Conservation (phyloP, 2,888 invertebrate genomes). For the Tiphia femorata region DNA sequence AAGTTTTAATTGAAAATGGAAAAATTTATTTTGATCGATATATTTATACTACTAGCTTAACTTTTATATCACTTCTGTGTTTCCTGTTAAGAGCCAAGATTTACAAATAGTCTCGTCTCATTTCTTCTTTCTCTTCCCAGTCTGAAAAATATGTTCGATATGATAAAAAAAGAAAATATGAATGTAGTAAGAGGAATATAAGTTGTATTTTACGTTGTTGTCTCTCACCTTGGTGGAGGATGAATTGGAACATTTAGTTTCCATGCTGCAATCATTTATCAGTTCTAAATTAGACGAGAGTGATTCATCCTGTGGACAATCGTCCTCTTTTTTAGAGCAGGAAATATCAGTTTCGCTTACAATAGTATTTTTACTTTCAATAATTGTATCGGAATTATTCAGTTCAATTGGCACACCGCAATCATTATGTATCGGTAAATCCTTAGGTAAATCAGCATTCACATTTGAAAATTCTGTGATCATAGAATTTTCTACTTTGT, state of each 20-base stretch:
- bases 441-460: no score
- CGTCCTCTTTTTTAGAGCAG: not conserved
- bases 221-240: no score
- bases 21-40: conserved; percentile 10
- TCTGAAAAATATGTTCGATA: conserved; percentile 17
- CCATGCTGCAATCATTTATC: not conserved
- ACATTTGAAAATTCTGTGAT: no score
- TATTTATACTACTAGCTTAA: conserved; percentile 8
- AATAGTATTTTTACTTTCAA: no score
- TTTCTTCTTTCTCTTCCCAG: conserved; percentile 28
- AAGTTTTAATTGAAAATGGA: conserved; percentile 2
- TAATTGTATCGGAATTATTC: no score
- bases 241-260: not conserved
- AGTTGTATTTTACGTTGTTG: not conserved
- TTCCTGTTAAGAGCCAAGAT: conserved; percentile 1
- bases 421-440: no score
- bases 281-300: no score
- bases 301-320: no score
- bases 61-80: conserved; percentile 5
- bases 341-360: not conserved
- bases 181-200: not conserved
- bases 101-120: not conserved
- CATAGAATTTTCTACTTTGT: no score
- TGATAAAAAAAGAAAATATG: not conserved
- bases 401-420: no score